Percentiles rank a stretch among this genome's conserved stretches.
These are phyloP conservation scores for Etia nguti DNA, from an alignment of 2,113 vertebrate species.

Conservation along the genomic window DNA sequence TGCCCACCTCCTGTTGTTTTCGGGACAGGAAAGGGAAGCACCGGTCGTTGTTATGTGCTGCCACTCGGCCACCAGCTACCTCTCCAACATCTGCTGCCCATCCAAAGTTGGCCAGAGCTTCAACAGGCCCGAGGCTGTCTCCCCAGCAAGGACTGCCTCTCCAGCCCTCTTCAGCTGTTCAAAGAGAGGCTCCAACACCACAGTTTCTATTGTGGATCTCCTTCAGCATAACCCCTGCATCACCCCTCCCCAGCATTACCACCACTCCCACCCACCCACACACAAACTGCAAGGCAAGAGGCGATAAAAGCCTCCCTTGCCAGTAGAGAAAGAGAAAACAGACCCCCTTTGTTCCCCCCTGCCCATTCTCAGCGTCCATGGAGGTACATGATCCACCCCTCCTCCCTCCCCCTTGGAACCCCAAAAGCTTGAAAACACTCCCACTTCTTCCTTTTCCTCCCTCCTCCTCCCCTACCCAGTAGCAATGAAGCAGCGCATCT, in stretches of 20 bases:
- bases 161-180: conserved; percentile 56
- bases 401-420: conserved; percentile 38
- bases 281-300: conserved; percentile 79
- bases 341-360: conserved; percentile 87
- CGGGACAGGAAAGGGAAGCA: conserved; percentile 37
- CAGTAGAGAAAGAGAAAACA: conserved; percentile 89
- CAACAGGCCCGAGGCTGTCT: neutral
- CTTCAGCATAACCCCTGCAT: conserved; percentile 82
- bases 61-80: conserved; percentile 37
- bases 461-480: neutral
- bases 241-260: conserved; percentile 39
- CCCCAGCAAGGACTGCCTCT: conserved; percentile 6
- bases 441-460: neutral
- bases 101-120: conserved; percentile 40
- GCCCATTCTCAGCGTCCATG: conserved; percentile 79
- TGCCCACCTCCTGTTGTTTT: conserved; percentile 56
- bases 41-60: conserved; percentile 19
- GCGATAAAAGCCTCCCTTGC: conserved; percentile 87
- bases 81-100: conserved; percentile 50
- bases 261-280: neutral
- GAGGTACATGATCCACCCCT: conserved; percentile 83
- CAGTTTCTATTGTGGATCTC: conserved; percentile 81
- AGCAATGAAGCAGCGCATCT: conserved; percentile 25
- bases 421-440: conserved; percentile 25
- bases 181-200: conserved; percentile 74